A percentile compares a stretch with the other conserved stretches of the same genome.
These are phyloP conservation scores for Lochmaea crataegi DNA, from an alignment of 2,888 invertebrate genomes.

Conservation along the genomic window DNA sequence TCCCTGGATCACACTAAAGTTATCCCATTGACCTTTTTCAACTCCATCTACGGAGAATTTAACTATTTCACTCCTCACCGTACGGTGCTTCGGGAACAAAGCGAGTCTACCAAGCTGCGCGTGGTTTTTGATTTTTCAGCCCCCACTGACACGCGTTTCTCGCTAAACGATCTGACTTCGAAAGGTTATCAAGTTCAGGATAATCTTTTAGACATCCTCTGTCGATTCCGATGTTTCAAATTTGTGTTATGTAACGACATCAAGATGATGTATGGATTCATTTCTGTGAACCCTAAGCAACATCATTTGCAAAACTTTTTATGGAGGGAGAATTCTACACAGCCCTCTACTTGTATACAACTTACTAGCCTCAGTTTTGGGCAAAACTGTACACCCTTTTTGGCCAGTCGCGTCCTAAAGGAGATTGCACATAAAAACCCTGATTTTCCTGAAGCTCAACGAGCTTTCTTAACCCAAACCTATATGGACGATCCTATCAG, in stretches of 20 bases:
- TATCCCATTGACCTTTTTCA: too few species aligned
- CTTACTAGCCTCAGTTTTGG: conserved; percentile 1
- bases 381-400: neutral
- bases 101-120: too few species aligned
- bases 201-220: neutral
- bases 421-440: neutral
- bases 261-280: conserved; percentile 1
- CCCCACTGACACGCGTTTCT: too few species aligned
- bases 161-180: too few species aligned
- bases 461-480: conserved; percentile 1
- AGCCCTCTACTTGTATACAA: conserved; percentile 3
- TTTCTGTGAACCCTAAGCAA: conserved; percentile 1
- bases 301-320: conserved; percentile 6
- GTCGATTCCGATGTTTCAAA: conserved; percentile 2
- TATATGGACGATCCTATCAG: conserved; percentile 8
- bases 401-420: conserved; percentile 1
- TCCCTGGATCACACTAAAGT: too few species aligned
- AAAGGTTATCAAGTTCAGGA: neutral
- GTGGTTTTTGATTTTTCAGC: too few species aligned
- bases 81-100: too few species aligned
- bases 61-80: too few species aligned
- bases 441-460: neutral
- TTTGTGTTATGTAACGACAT: neutral
- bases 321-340: neutral
- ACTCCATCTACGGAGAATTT: too few species aligned